Base-by-base conservation (phyloP, 2,797 vertebrate genomes). In the Scarus forsteni region DNA sequence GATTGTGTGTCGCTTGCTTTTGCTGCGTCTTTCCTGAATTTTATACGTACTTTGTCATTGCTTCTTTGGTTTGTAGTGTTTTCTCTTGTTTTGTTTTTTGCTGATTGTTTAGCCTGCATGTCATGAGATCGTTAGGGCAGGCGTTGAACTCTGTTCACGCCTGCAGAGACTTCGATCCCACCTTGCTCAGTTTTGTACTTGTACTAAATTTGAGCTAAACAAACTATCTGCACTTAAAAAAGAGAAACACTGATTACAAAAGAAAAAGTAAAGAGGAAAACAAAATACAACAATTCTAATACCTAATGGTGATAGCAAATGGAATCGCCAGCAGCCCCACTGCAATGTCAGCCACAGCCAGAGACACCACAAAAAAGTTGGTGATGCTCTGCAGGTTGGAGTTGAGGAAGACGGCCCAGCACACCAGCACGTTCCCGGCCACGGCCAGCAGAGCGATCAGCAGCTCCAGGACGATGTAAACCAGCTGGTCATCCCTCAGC, bases 321-420 rank as follows among this genome's bases (percentile, higher is more conserved):
- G 98, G 98, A 67, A 99, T 97, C 19, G 97, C 98, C 19, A 99
- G 94, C 64, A 99, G 89, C 0, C 98, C 98, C 80, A 99, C 98
- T 0, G 97, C 97, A 0, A 99, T 96, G 87, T 99, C 98, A 0
- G 98, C 98, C 8, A 94, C 94, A 0, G 98, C 98, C 89, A 99
- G 89, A 0, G 98, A 99, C 63, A 97, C 97, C 91, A 99, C 95
- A 0, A 99, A 99, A 81, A 95, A 98, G 93, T 99, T 99, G 87
- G 98, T 99, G 94, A 98, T 96, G 72, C 93, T 99, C 93, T 98
- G 98, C 74, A 99, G 88, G 90, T 98, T 98, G 93, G 96, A 97
- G 84, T 99, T 99, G 75, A 98, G 81, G 73, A 92, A 94, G 57
- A 99, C 98, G 0, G 98, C 96, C 97, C 97, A 99, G 92, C 97